Evolutionary conservation across 2,797 vertebrate species (phyloP).

Genomic region (Corythornis leucogaster): DNA sequence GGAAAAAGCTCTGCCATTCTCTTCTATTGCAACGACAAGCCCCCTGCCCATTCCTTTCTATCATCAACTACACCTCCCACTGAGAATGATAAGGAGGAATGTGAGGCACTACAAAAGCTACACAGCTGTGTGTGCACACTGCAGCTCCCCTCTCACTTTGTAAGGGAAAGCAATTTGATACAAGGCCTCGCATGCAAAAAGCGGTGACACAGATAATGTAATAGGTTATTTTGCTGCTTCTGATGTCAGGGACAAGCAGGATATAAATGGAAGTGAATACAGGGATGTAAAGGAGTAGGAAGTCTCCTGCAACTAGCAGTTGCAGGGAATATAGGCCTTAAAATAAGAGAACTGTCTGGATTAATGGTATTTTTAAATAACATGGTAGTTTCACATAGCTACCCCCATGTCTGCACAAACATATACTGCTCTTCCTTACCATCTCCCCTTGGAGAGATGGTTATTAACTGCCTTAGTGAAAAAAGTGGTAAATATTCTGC

Average conservation of each 20-base stretch:
- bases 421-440: not conserved
- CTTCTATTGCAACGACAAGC: not conserved
- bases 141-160: not conserved
- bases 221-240: not conserved
- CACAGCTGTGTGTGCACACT: conserved; percentile 29
- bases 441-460: not conserved
- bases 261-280: not conserved
- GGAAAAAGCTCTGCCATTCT: not conserved
- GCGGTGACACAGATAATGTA: not conserved
- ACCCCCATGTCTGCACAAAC: not conserved
- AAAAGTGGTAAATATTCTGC: not conserved
- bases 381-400: not conserved
- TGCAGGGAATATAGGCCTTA: not conserved
- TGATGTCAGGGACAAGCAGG: not conserved
- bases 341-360: not conserved
- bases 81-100: not conserved
- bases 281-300: not conserved
- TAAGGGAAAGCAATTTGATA: not conserved
- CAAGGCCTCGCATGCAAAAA: not conserved
- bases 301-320: not conserved
- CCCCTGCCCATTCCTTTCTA: not conserved
- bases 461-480: not conserved
- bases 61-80: not conserved
- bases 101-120: not conserved
- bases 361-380: not conserved